Percentiles rank a stretch among this genome's conserved stretches.
Conservation (phyloP, 2,888 invertebrate genomes). For the Cosmorhoe ocellata region DNA sequence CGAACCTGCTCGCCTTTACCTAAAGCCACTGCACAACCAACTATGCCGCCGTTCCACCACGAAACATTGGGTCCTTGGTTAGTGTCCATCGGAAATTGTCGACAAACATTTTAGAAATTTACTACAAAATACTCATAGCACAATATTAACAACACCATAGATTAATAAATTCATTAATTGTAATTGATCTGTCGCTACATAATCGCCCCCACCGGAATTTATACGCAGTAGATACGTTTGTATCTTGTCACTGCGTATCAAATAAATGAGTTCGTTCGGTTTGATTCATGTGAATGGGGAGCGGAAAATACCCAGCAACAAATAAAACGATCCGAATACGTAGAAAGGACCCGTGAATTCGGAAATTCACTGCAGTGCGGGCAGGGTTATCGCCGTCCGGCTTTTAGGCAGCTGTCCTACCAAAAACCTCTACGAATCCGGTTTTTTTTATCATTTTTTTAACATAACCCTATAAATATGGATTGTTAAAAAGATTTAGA, state of each 20-base stretch:
- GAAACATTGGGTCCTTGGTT: too few relatives aligned
- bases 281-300: slow-evolving; percentile 79
- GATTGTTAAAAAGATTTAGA: too few relatives aligned
- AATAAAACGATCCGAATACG: slow-evolving; percentile 66
- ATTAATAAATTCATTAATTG: slow-evolving; percentile 25
- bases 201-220: slow-evolving; percentile 37
- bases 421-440: background rate
- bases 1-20: too few relatives aligned
- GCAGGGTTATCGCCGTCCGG: slow-evolving; percentile 29
- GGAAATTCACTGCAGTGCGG: slow-evolving; percentile 41
- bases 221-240: slow-evolving; percentile 49
- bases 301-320: slow-evolving; percentile 68
- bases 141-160: slow-evolving; percentile 5
- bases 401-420: background rate
- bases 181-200: slow-evolving; percentile 23
- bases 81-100: too few relatives aligned
- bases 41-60: too few relatives aligned
- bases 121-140: background rate
- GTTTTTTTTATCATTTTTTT: background rate
- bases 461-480: too few relatives aligned
- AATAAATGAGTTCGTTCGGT: slow-evolving; percentile 77
- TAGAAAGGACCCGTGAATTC: slow-evolving; percentile 42
- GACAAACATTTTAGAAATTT: too few relatives aligned
- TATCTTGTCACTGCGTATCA: slow-evolving; percentile 67
- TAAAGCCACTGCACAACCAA: too few relatives aligned